Percentiles rank a stretch among this genome's conserved stretches.
These are phyloP conservation scores for Dipodomys ordii DNA, from an alignment of 2,113 vertebrate genomes.

Conservation along the genomic window DNA sequence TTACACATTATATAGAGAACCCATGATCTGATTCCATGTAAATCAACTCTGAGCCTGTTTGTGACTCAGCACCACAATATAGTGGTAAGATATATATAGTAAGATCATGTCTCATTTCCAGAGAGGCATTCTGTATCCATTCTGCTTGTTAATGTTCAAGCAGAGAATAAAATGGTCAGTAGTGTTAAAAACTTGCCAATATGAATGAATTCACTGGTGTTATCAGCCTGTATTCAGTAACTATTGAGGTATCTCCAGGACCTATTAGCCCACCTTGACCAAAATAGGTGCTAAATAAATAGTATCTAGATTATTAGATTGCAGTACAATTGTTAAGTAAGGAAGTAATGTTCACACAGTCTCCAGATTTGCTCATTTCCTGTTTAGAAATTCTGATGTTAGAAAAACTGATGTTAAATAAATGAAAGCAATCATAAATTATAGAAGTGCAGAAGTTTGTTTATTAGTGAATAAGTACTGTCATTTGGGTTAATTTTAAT, in stretches of 20 bases:
- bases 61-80: neutral
- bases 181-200: neutral
- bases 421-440: constrained; percentile 54
- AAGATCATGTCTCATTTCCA: too few species aligned
- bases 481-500: constrained; percentile 55
- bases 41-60: neutral
- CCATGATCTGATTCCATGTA: neutral
- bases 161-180: neutral
- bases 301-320: neutral
- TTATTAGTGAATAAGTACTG: neutral
- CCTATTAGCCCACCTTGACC: neutral
- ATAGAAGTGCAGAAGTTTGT: neutral
- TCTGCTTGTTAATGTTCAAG: neutral
- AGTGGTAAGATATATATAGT: neutral
- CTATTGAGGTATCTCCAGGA: too few species aligned
- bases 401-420: neutral
- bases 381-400: neutral
- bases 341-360: neutral
- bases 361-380: neutral
- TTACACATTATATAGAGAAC: neutral
- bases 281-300: neutral
- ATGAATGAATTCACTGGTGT: neutral
- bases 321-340: neutral
- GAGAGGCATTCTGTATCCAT: too few species aligned
- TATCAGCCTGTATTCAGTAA: neutral